Conservation (phyloP, 1,140 invertebrate genomes). For the Pseudomyrmex concolor region DNA sequence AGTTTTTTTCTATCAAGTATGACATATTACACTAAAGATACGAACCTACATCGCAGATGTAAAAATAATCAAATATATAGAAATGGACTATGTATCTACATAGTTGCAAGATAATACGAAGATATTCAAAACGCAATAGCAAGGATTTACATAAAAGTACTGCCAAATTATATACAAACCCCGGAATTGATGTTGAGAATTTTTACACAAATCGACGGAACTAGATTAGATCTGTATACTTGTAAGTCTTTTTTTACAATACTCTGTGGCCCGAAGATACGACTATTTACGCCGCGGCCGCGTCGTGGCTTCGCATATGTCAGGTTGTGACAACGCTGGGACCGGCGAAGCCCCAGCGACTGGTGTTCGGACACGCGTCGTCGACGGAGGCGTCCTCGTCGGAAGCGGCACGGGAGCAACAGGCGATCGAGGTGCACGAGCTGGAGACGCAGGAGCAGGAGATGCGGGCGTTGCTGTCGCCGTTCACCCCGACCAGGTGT, state of each 20-base stretch:
- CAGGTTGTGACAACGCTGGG: conserved; percentile 92
- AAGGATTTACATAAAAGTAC: too few species aligned
- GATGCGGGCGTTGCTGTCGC: conserved; percentile 81
- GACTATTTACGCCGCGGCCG: conserved; percentile 18
- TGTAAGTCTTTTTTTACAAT: conserved; percentile 31
- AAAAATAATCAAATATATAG: too few species aligned
- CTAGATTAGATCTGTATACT: conserved; percentile 19
- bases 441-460: conserved; percentile 81
- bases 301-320: conserved; percentile 64
- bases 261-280: not conserved
- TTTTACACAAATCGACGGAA: not conserved
- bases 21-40: too few species aligned
- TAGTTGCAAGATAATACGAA: too few species aligned
- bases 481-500: conserved; percentile 74
- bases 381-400: conserved; percentile 75
- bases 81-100: too few species aligned
- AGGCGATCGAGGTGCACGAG: conserved; percentile 75
- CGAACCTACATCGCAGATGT: too few species aligned
- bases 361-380: conserved; percentile 76
- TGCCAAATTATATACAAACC: too few species aligned
- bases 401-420: conserved; percentile 72
- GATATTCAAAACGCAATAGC: too few species aligned
- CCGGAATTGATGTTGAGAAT: too few species aligned
- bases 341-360: conserved; percentile 89
- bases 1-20: too few species aligned